phyloP scores from a whole-genome alignment of 2,888 invertebrate genomes.

The Zaprionus lineosus region DNA sequence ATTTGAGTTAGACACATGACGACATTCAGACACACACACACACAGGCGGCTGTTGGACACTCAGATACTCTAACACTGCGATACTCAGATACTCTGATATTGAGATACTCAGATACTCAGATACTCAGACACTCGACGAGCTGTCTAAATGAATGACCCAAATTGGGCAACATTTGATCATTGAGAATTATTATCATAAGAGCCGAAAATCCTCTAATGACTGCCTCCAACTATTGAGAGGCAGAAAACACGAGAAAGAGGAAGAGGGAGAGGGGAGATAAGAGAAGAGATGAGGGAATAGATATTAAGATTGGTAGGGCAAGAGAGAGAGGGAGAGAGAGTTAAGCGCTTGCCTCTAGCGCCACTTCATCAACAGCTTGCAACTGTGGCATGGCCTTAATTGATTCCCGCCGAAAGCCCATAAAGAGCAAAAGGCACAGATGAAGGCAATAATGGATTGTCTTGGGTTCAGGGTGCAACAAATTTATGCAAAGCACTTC shows the following conservation, averaged over 20 bases:
- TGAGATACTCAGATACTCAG: too few species aligned
- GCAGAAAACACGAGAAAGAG: too few species aligned
- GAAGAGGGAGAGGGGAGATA: too few species aligned
- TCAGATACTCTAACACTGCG: too few species aligned
- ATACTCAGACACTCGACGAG: constrained; percentile 12
- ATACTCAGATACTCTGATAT: too few species aligned
- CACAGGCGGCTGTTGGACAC: too few species aligned
- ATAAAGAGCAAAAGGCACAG: constrained; percentile 6
- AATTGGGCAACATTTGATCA: constrained; percentile 54
- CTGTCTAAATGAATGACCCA: constrained; percentile 58
- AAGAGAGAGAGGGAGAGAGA: too few species aligned
- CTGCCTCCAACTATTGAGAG: constrained; percentile 18
- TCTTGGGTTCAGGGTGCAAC: constrained; percentile 9
- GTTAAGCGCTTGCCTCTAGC: constrained; percentile 21
- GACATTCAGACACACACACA: constrained; percentile 18
- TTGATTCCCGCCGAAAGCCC: constrained; percentile 35
- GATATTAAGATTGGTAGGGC: too few species aligned
- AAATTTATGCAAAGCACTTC: constrained; percentile 66
- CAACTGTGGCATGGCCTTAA: constrained; percentile 45
- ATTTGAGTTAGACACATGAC: too few species aligned
- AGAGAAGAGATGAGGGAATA: too few species aligned
- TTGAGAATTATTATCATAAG: constrained; percentile 1
- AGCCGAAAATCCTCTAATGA: constrained; percentile 29
- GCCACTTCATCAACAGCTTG: constrained; percentile 11
- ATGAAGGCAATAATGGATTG: constrained; percentile 34